Percentiles rank a stretch among this genome's conserved stretches.
Evolutionary conservation across 2,797 vertebrate genomes (phyloP).

Genomic region (Pachyuromys duprasi): DNA sequence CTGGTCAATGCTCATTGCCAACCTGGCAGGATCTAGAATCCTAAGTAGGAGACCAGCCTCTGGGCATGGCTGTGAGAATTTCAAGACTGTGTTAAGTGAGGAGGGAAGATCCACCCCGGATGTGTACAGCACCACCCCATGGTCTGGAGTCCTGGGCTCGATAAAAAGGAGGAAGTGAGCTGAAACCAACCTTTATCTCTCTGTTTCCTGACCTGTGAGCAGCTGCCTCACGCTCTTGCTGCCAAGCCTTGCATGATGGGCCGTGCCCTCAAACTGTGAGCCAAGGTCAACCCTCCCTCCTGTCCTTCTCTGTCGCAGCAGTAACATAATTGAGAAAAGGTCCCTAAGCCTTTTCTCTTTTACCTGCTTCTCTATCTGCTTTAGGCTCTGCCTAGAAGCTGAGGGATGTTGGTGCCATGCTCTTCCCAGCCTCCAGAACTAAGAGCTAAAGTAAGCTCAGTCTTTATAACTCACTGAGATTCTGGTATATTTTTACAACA

Average conservation of each 20-base stretch:
- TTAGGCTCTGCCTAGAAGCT: neutral
- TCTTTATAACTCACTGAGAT: neutral
- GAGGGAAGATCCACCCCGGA: neutral
- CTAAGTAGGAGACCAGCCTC: neutral
- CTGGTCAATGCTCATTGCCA: neutral
- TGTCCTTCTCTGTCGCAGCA: neutral
- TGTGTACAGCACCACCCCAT: neutral
- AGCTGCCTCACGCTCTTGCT: neutral
- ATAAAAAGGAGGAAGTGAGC: neutral
- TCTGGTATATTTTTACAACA: neutral
- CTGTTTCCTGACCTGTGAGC: neutral
- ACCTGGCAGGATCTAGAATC: neutral
- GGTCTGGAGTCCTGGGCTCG: neutral
- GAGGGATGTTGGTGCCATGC: no score
- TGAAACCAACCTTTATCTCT: neutral
- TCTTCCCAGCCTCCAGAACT: neutral
- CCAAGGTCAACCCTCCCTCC: neutral
- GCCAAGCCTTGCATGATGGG: neutral
- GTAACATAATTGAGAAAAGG: neutral
- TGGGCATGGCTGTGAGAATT: neutral
- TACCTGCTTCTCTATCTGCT: neutral
- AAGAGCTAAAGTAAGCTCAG: neutral
- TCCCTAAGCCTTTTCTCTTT: neutral
- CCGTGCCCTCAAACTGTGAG: no score
- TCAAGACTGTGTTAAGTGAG: neutral